These are phyloP conservation scores for Aviceda subcristata DNA, from an alignment of 2,113 vertebrate genomes.

Conservation along the genomic window DNA sequence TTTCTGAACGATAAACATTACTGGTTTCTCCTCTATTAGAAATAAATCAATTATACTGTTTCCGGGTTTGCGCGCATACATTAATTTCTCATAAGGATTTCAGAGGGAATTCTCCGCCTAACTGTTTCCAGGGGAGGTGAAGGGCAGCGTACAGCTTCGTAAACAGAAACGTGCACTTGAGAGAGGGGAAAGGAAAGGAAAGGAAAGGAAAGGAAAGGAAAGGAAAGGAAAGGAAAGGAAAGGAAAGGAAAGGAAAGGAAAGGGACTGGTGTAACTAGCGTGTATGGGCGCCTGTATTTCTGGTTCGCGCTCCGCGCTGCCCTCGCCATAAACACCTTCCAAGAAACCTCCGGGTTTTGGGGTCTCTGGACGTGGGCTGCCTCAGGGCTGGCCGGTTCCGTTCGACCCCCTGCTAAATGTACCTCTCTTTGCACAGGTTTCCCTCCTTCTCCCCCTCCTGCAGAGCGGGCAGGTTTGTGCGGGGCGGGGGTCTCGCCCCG, in stretches of 20 bases:
- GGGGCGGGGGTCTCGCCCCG: neutral
- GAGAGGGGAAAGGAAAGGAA: no score
- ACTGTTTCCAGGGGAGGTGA: neutral
- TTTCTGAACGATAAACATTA: conserved; percentile 33
- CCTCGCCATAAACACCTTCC: neutral
- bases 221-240: no score
- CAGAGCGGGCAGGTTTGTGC: neutral
- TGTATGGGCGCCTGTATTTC: neutral
- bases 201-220: no score
- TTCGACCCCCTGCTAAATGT: no score
- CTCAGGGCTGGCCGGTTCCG: neutral
- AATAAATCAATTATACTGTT: conserved; percentile 30
- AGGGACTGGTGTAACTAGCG: neutral
- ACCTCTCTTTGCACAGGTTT: neutral
- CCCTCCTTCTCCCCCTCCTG: neutral
- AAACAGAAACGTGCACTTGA: no score
- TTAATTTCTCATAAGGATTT: neutral
- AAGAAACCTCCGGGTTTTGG: neutral
- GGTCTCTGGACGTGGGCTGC: neutral
- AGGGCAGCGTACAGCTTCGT: no score
- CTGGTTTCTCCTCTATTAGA: neutral
- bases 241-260: no score
- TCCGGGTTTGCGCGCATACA: neutral
- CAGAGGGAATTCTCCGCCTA: neutral
- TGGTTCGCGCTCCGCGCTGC: no score